These are phyloP conservation scores for Cichlasoma orientale DNA, from an alignment of 2,797 vertebrate genomes.

Conservation along the genomic window DNA sequence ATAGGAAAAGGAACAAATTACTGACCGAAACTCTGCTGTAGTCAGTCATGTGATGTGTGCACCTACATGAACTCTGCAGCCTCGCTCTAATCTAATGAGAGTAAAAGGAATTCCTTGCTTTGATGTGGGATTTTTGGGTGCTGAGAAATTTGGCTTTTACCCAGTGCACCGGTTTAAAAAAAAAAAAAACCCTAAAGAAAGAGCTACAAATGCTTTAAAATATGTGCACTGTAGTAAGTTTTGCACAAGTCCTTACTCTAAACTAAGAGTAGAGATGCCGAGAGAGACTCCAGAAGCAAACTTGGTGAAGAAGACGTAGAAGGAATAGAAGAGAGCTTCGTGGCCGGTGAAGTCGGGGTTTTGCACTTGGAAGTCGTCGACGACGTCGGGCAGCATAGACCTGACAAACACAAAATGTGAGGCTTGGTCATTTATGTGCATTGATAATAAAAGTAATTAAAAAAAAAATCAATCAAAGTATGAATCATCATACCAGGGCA, in stretches of 20 bases:
- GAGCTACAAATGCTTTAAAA: not conserved
- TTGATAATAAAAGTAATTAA: not conserved
- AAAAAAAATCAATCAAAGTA: not conserved
- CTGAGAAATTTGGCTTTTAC: slow-evolving; percentile 43
- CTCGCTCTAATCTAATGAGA: slow-evolving; percentile 40
- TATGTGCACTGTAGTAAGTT: not conserved
- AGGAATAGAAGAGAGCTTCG: slow-evolving; percentile 97
- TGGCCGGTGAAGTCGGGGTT: slow-evolving; percentile 87
- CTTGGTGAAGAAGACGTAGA: slow-evolving; percentile 99
- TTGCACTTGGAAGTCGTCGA: slow-evolving; percentile 94
- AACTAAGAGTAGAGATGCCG: slow-evolving; percentile 95
- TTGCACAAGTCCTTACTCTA: slow-evolving; percentile 86
- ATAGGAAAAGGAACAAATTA: not conserved
- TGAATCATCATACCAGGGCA: slow-evolving; percentile 89
- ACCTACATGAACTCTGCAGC: not conserved
- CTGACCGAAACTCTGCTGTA: slow-evolving; percentile 23
- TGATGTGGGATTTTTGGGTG: slow-evolving; percentile 58
- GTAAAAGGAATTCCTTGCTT: slow-evolving; percentile 44
- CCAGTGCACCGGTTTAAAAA: not conserved
- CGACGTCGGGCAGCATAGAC: slow-evolving; percentile 97
- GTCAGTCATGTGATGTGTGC: slow-evolving; percentile 35
- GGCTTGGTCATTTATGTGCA: not conserved
- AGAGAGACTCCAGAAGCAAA: slow-evolving; percentile 95
- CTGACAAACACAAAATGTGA: slow-evolving; percentile 62
- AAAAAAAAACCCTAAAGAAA: not conserved